phyloP scores from a whole-genome alignment of 2,113 vertebrate genomes.

The Lethenteron camtschaticum region DNA sequence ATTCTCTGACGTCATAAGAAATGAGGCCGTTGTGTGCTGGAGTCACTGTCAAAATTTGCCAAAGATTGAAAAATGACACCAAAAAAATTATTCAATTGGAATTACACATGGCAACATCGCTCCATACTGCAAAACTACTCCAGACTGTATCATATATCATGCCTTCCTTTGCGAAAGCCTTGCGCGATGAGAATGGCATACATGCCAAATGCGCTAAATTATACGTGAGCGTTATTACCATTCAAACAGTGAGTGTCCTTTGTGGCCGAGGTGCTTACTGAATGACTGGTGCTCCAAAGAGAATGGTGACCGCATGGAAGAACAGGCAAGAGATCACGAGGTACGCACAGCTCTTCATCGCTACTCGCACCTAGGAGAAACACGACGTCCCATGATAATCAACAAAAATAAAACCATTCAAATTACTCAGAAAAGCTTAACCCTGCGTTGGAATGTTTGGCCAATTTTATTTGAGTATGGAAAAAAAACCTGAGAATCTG shows the following conservation, averaged over 20 bases:
- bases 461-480: no score
- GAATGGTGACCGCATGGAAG: slow-evolving; percentile 61
- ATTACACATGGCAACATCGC: no score
- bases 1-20: no score
- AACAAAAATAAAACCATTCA: no score
- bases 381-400: not conserved
- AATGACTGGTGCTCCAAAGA: slow-evolving; percentile 74
- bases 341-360: slow-evolving; percentile 32
- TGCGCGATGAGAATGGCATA: not conserved
- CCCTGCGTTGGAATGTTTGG: no score
- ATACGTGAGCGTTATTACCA: not conserved
- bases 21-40: no score
- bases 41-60: no score
- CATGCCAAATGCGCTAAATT: not conserved
- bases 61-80: no score
- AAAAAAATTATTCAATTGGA: no score
- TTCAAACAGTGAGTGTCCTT: not conserved
- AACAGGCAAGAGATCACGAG: slow-evolving; percentile 63
- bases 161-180: not conserved
- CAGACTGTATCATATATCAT: not conserved
- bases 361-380: not conserved
- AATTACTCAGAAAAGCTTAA: no score
- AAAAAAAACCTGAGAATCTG: no score
- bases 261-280: slow-evolving; percentile 45
- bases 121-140: not conserved